Evolutionary conservation across 2,888 invertebrate genomes (phyloP), one percentile per base, ranked within the genome.

Genomic region (Liopterus haemorrhoidalis): DNA sequence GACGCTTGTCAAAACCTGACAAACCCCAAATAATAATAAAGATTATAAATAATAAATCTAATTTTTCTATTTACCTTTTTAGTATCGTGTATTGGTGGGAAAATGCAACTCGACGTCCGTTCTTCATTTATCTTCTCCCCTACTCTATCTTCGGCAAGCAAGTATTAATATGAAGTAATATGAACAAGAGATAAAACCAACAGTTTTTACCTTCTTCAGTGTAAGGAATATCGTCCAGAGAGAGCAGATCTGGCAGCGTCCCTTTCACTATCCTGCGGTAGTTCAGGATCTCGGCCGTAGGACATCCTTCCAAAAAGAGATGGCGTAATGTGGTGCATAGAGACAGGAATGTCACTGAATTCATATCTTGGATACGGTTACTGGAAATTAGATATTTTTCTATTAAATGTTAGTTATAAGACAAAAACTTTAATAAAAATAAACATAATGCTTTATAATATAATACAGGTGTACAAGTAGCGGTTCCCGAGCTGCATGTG

Each of bases 241-340:
- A 50, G 33, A 60, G 58, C 8, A 74, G 53, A 1, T 63, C 59
- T 3, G 69, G 64, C 11, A 74, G 61, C 50, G 62, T 58, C 20
- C 64, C 59, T 18, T 63, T 58, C 4, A 72, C 54, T 3, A 61
- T 62, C 12, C 58, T 57, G 1, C 68, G 60, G 53, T 71, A 72
- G 2, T 64, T 51, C 1, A 54, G 50, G 16, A 59, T 50, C 22
- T 59, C 56, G 2, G 67, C 60, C 2, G 70, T 66, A 2, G 70
- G 70, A 61, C 75, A 75, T 38, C 60, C 63, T 9, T 69, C 69
- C 19, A 69, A 48, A 38, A 54, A 57, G 28, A 70, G 50, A 49
- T 63, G 59, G 38, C 59, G 54, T 45, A 71, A 54, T 12, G 58
- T 53, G 6, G 59, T 52, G 51, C 70, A 70, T 6, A 68, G 49